phyloP scores from a whole-genome alignment of 2,113 vertebrate genomes.

The Pholis gunnellus region DNA sequence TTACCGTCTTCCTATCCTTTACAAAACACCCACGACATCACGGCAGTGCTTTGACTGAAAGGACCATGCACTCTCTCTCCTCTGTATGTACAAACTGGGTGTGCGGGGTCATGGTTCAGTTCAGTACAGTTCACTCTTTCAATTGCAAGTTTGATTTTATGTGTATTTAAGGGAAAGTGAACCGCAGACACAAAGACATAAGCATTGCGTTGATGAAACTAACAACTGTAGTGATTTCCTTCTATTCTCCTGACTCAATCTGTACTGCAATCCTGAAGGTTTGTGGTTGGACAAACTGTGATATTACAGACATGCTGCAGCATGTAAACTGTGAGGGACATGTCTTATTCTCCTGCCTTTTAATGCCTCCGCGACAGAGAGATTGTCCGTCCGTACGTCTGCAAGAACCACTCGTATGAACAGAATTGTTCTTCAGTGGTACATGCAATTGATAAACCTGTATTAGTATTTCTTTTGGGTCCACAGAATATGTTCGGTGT shows the following conservation, averaged over 20 bases:
- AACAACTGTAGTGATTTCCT: too few species aligned
- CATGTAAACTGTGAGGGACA: not conserved
- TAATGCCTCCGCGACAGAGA: not conserved
- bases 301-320: not conserved
- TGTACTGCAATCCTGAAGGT: not conserved
- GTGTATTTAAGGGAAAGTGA: slow-evolving; percentile 17
- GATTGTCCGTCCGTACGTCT: too few species aligned
- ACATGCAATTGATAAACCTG: not conserved
- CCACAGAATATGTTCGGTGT: not conserved
- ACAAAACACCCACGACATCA: slow-evolving; percentile 28
- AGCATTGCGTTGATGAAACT: not conserved
- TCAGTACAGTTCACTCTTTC: slow-evolving; percentile 6
- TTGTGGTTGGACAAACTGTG: not conserved
- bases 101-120: slow-evolving; percentile 2
- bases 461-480: not conserved
- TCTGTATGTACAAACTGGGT: not conserved
- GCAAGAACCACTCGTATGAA: not conserved
- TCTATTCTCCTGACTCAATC: not conserved
- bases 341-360: not conserved
- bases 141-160: not conserved
- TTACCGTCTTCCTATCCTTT: slow-evolving; percentile 18
- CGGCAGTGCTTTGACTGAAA: slow-evolving; percentile 12
- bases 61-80: not conserved
- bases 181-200: slow-evolving; percentile 1
- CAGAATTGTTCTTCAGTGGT: not conserved